Evolutionary conservation across 2,888 invertebrate species (phyloP), one percentile per base, ranked within the genome.

Genomic region (Lasioglossum lativentre): DNA sequence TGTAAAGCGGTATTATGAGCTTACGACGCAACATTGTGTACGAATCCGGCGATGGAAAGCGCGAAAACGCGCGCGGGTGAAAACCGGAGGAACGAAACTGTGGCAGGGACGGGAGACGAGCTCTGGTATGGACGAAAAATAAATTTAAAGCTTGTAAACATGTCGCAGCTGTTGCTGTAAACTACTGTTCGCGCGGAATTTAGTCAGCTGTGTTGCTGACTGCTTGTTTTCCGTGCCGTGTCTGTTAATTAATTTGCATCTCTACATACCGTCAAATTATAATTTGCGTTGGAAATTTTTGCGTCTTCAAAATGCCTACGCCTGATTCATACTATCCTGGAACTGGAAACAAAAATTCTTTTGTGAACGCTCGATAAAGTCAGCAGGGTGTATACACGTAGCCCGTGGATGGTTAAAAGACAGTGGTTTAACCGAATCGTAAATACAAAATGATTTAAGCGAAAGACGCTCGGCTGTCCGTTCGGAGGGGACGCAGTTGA

Each of bases 1-100:
- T 87, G 85, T 83, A 89, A 89, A 86, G 77, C 78, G 82, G 85
- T 72, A 85, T 89, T 89, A 88, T 85, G 81, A 80, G 89, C 87
- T 89, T 89, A 85, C 86, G 78, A 87, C 82, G 72, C 47, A 70
- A 40, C 68, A 70, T 70, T 70, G 38, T 70, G 68, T 70, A 70
- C 68, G 40, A 70, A 70, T 70, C n/a, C 40, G 77, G 70, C 78
- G 75, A 27, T 40, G 42, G 30, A 75, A 38, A 27, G 71, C 27
- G 38, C 34, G n/a, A 19, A 34, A 38, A 63, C 30, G 56, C 30
- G 66, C 66, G 66, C 8, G 8, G 34, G 66, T 8, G 66, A 66
- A 66, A 66, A 23, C 66, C 8, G 47, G 14, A 10, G 68, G n/a
- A 70, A 70, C 23, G 68, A n/a, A 8, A 38, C 23, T 12, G n/a